Evolutionary conservation across 2,888 invertebrate species (phyloP), one percentile per base, ranked within the genome.

Genomic region (Rotaria macrura): DNA sequence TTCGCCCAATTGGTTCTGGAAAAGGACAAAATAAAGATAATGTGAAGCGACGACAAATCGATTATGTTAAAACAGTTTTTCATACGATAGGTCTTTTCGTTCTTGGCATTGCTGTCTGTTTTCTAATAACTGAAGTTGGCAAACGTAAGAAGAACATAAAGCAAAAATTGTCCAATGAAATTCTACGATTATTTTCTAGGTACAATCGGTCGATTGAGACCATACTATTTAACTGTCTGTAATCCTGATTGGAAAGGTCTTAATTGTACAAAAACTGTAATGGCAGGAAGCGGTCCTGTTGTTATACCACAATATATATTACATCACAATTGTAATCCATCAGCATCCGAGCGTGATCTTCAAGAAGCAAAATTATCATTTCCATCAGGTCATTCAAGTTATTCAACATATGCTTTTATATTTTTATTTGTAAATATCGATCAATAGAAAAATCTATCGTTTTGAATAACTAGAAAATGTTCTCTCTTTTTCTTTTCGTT

Each of bases 381-480:
- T 85, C 86, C 86, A 20, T 84, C 84, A 12, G 86, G 86, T 25
- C 86, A 86, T 84, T 79, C 86, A 14, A 83, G 79, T 49, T 85
- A 85, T 57, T 72, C 84, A 47, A 52, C 65, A 12, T 86, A 57
- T 49, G 57, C 85, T 1, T 83, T 84, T 79, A 47, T 52, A 1
- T 86, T 86, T 65, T 55, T 86, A 55, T 84, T 85, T 54, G 49
- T 85, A 84, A 84, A 43, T 38, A 49, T 84, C 3, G 25, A 47
- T 52, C 17, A 17, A n/a, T n/a, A n/a, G n/a, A n/a, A n/a, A 14
- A 52, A 52, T 17, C 4, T 1, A 52, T 3, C 4, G 1, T 49
- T 47, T 47, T 47, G 9, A 9, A 47, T 12, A 52, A 52, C 20
- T n/a, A 65, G 34, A 23, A 43, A 38, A 43, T 20, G 4, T 12